These are phyloP conservation scores for Ataeniobius toweri DNA, from an alignment of 2,797 vertebrate genomes.

Conservation along the genomic window DNA sequence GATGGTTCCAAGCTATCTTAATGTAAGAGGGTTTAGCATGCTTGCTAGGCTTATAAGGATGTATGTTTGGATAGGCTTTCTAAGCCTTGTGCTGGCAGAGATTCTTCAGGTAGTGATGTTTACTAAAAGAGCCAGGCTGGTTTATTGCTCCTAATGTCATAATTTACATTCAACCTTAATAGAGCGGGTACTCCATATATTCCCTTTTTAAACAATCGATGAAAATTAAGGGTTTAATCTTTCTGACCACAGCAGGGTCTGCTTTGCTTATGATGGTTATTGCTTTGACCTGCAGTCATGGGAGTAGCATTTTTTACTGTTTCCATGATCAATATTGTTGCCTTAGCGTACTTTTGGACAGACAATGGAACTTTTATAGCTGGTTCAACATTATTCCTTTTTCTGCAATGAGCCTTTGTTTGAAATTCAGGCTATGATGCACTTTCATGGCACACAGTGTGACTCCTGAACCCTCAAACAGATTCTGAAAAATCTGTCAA, in stretches of 20 bases:
- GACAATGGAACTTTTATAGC: slow-evolving; percentile 22
- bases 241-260: slow-evolving; percentile 21
- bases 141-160: slow-evolving; percentile 63
- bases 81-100: slow-evolving; percentile 22
- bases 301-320: neutral
- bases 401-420: slow-evolving; percentile 28
- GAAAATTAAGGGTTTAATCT: slow-evolving; percentile 27
- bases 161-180: slow-evolving; percentile 64
- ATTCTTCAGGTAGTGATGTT: slow-evolving; percentile 57
- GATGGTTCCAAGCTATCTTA: slow-evolving; percentile 58
- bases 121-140: slow-evolving; percentile 43
- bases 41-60: slow-evolving; percentile 63
- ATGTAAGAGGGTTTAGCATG: slow-evolving; percentile 61
- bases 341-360: slow-evolving; percentile 23
- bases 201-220: slow-evolving; percentile 51
- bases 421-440: slow-evolving; percentile 28
- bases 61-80: slow-evolving; percentile 56
- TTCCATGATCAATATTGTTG: slow-evolving; percentile 27
- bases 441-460: slow-evolving; percentile 47
- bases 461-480: slow-evolving; percentile 34
- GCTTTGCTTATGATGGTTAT: slow-evolving; percentile 17
- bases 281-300: slow-evolving; percentile 3
- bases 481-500: slow-evolving; percentile 59
- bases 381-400: slow-evolving; percentile 18
- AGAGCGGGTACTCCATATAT: slow-evolving; percentile 28